These are phyloP conservation scores for Panulirus ornatus DNA, from an alignment of 1,140 invertebrate species.

Conservation along the genomic window DNA sequence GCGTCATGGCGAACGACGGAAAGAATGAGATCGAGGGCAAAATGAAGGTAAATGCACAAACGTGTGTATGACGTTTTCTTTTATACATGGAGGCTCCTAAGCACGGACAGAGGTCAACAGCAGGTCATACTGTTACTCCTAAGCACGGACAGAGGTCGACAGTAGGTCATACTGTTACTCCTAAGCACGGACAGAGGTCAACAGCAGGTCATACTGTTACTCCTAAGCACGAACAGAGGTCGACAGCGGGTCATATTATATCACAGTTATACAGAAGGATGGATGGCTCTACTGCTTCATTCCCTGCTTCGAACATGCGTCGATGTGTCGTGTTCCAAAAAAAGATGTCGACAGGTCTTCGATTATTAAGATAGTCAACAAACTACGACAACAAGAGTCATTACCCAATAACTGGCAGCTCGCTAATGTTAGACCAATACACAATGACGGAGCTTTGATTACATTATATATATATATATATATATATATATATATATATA, in stretches of 20 bases:
- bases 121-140: background rate
- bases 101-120: no score
- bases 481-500: background rate
- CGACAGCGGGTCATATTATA: no score
- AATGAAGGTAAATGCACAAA: slow-evolving; percentile 43
- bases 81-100: no score
- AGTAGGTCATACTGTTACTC: background rate
- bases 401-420: background rate
- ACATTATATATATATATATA: no score
- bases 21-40: background rate
- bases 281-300: no score
- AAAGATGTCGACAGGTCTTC: no score
- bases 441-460: background rate
- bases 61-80: background rate
- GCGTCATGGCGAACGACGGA: slow-evolving; percentile 30
- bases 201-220: background rate
- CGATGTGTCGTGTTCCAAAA: no score
- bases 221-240: background rate
- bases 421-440: background rate
- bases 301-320: no score
- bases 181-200: background rate
- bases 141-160: background rate
- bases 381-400: no score
- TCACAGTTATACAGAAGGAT: no score
- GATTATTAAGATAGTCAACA: no score